These are phyloP conservation scores for Candoia aspera DNA, from an alignment of 2,113 vertebrate genomes.

Conservation along the genomic window DNA sequence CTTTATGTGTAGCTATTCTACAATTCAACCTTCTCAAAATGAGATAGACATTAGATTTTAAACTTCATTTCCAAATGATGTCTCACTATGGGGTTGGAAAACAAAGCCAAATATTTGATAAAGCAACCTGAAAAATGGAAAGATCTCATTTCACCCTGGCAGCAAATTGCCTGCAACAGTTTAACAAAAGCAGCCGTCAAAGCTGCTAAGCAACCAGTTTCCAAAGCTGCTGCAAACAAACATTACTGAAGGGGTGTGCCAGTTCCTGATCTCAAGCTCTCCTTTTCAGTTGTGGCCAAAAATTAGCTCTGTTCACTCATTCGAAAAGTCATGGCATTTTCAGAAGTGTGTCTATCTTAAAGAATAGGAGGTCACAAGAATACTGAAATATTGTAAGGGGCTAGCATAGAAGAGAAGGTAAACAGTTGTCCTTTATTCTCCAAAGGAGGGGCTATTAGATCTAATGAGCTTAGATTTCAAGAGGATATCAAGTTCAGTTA, in stretches of 20 bases:
- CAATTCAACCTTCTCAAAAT: neutral
- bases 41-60: neutral
- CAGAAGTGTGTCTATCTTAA: neutral
- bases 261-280: neutral
- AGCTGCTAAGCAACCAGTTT: conserved; percentile 26
- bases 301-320: neutral
- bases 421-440: neutral
- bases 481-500: neutral
- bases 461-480: neutral
- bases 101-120: conserved; percentile 13
- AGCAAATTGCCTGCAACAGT: conserved; percentile 8
- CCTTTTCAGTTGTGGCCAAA: neutral
- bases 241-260: neutral
- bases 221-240: conserved; percentile 17
- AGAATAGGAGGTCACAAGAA: neutral
- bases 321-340: neutral
- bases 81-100: neutral
- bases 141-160: conserved; percentile 20
- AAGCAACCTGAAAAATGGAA: neutral
- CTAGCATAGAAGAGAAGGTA: neutral
- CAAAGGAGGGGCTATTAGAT: neutral
- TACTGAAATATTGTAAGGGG: neutral
- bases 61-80: neutral
- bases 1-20: neutral
- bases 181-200: conserved; percentile 2